Percentiles rank a stretch among this genome's conserved stretches.
These are phyloP conservation scores for Donacobius atricapilla DNA, from an alignment of 2,113 vertebrate species.

Conservation along the genomic window DNA sequence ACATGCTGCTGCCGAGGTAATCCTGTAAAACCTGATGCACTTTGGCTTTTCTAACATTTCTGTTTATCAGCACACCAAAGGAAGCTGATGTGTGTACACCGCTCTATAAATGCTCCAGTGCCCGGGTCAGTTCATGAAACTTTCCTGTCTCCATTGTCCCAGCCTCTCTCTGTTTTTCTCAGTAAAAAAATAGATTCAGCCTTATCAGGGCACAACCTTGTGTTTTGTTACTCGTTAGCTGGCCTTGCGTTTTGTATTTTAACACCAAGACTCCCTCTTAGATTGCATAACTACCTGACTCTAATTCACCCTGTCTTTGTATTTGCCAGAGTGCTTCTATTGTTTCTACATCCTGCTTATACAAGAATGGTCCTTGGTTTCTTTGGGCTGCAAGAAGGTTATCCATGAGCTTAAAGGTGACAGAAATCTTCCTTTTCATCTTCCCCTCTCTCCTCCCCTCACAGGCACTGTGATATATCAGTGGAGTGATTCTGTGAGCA, in stretches of 20 bases:
- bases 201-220: neutral
- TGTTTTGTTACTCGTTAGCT: neutral
- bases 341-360: neutral
- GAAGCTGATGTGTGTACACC: neutral
- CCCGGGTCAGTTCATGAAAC: neutral
- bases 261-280: neutral
- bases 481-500: neutral
- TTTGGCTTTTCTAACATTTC: neutral
- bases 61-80: neutral
- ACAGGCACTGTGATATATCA: neutral
- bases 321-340: neutral
- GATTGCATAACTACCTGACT: neutral
- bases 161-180: neutral
- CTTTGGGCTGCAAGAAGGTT: neutral
- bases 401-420: neutral
- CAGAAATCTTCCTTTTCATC: neutral
- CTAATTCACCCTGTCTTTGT: neutral
- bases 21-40: neutral
- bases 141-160: neutral
- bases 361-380: neutral
- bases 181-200: neutral
- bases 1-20: neutral
- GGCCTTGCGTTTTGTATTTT: neutral
- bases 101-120: neutral
- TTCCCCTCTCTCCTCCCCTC: neutral